A percentile compares a stretch with the other conserved stretches of the same genome.
These are phyloP conservation scores for Poeciliopsis occidentalis DNA, from an alignment of 2,113 vertebrate species.

Conservation along the genomic window DNA sequence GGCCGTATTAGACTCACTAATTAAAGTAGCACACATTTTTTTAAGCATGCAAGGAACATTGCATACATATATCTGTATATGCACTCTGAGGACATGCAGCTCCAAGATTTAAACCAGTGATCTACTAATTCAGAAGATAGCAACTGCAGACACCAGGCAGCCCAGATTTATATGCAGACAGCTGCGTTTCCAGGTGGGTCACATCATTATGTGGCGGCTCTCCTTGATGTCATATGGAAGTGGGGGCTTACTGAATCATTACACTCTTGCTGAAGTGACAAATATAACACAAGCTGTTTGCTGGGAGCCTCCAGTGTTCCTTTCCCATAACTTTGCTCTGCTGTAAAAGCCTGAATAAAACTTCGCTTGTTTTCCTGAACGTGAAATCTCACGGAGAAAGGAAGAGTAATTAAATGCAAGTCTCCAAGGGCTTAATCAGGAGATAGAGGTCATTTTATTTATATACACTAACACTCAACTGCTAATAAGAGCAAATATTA, in stretches of 20 bases:
- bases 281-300: background rate
- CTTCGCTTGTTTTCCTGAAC: background rate
- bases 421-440: constrained; percentile 35
- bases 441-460: constrained; percentile 59
- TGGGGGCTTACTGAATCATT: background rate
- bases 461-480: background rate
- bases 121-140: background rate
- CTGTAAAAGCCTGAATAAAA: background rate
- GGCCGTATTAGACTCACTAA: background rate
- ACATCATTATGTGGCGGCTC: background rate
- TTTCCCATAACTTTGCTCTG: background rate
- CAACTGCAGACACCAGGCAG: background rate
- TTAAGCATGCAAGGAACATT: too few relatives aligned
- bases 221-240: background rate
- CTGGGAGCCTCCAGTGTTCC: background rate
- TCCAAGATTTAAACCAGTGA: background rate
- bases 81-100: too few relatives aligned
- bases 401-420: constrained; percentile 31
- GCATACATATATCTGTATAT: too few relatives aligned
- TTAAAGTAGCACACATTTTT: too few relatives aligned
- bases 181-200: background rate
- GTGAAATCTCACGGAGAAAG: background rate
- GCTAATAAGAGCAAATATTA: background rate
- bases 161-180: background rate
- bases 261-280: background rate